Conservation (phyloP, 2,113 vertebrate species). For the Gobio gobio region DNA sequence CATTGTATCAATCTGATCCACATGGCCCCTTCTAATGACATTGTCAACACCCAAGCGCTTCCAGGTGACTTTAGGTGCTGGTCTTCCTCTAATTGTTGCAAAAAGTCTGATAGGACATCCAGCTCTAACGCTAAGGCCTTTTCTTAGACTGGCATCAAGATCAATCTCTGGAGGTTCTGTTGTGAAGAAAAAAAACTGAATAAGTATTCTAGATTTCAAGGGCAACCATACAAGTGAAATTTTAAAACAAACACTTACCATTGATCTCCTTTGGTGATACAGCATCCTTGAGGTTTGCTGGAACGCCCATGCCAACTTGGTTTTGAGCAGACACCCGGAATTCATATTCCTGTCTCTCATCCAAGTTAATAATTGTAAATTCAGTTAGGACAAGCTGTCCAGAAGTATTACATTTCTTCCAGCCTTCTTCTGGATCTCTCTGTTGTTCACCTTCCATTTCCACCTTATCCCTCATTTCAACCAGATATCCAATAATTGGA, state of each 20-base stretch:
- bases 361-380: constrained; percentile 88
- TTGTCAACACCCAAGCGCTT: constrained; percentile 92
- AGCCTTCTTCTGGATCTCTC: constrained; percentile 85
- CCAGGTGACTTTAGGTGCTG: constrained; percentile 95
- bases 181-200: constrained; percentile 31
- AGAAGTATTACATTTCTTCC: constrained; percentile 91
- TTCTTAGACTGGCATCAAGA: constrained; percentile 95
- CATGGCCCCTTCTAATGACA: constrained; percentile 91
- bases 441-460: constrained; percentile 80
- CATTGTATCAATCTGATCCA: constrained; percentile 97
- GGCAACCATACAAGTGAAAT: neutral
- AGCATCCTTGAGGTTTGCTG: constrained; percentile 92
- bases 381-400: constrained; percentile 90
- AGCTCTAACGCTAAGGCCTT: constrained; percentile 90
- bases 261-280: constrained; percentile 93
- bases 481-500: constrained; percentile 91
- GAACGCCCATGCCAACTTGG: constrained; percentile 94
- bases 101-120: constrained; percentile 97
- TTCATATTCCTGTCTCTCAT: constrained; percentile 92
- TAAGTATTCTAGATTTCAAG: neutral
- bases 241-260: constrained; percentile 74
- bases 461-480: constrained; percentile 87
- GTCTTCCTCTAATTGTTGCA: constrained; percentile 91
- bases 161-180: constrained; percentile 97
- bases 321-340: constrained; percentile 97